Conservation (phyloP, 2,888 invertebrate species). For the Cinara cedri region DNA sequence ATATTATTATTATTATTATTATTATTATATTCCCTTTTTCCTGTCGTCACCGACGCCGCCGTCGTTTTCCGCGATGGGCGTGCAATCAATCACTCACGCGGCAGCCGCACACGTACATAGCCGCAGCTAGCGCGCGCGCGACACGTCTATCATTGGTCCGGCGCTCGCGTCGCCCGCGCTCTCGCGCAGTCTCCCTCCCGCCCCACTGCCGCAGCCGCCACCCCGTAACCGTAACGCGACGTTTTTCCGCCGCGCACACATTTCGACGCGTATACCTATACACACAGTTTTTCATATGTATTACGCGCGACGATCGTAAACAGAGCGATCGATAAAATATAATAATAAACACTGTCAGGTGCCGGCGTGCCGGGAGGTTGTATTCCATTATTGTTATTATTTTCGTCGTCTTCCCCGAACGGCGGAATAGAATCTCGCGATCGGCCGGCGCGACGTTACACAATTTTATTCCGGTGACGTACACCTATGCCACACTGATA, state of each 20-base stretch:
- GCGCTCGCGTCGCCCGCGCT: not conserved
- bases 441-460: too few relatives aligned
- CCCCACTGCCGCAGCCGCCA: not conserved
- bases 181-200: too few relatives aligned
- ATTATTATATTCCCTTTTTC: constrained; percentile 37
- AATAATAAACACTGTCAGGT: too few relatives aligned
- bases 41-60: constrained; percentile 15
- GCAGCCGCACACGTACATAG: not conserved
- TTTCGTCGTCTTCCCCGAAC: not conserved
- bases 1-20: constrained; percentile 11
- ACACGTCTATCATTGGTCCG: constrained; percentile 50
- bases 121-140: not conserved
- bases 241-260: too few relatives aligned
- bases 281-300: not conserved
- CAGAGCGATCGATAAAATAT: too few relatives aligned
- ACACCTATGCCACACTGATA: too few relatives aligned
- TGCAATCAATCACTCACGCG: constrained; percentile 53
- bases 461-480: too few relatives aligned
- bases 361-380: too few relatives aligned
- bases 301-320: not conserved
- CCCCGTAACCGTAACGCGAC: not conserved
- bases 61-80: constrained; percentile 43
- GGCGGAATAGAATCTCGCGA: too few relatives aligned
- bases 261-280: not conserved
- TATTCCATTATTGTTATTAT: not conserved